Evolutionary conservation across 2,113 vertebrate genomes (phyloP).

Genomic region (Rynchops niger): DNA sequence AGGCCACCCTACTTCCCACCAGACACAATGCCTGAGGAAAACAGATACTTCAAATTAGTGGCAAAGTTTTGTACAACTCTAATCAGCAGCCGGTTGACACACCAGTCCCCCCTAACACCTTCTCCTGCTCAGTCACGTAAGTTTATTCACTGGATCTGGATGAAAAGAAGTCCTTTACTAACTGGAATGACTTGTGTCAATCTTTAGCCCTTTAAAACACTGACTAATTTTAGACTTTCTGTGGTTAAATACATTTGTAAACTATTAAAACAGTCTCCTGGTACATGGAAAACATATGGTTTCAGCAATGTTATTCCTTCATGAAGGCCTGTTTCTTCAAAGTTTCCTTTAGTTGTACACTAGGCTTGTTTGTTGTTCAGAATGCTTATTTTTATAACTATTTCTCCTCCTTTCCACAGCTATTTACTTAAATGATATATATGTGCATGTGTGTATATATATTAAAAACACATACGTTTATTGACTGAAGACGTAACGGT

Average conservation of each 20-base stretch:
- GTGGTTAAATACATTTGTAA: slow-evolving; percentile 68
- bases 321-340: slow-evolving; percentile 43
- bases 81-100: neutral
- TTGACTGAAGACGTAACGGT: neutral
- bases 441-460: neutral
- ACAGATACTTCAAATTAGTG: neutral
- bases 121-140: slow-evolving; percentile 25
- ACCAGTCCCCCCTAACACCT: neutral
- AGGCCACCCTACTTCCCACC: neutral
- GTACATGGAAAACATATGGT: slow-evolving; percentile 67
- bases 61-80: neutral
- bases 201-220: slow-evolving; percentile 51
- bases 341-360: slow-evolving; percentile 39
- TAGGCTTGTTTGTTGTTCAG: slow-evolving; percentile 31
- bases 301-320: slow-evolving; percentile 63
- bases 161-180: slow-evolving; percentile 52
- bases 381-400: slow-evolving; percentile 47
- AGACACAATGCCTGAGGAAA: neutral
- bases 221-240: slow-evolving; percentile 73
- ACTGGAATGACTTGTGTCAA: slow-evolving; percentile 63
- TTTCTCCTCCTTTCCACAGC: slow-evolving; percentile 36
- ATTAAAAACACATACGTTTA: neutral
- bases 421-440: slow-evolving; percentile 41
- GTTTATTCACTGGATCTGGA: slow-evolving; percentile 34
- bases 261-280: slow-evolving; percentile 55